These are phyloP conservation scores for Condylostylus longicornis DNA, from an alignment of 1,140 invertebrate species.

Conservation along the genomic window DNA sequence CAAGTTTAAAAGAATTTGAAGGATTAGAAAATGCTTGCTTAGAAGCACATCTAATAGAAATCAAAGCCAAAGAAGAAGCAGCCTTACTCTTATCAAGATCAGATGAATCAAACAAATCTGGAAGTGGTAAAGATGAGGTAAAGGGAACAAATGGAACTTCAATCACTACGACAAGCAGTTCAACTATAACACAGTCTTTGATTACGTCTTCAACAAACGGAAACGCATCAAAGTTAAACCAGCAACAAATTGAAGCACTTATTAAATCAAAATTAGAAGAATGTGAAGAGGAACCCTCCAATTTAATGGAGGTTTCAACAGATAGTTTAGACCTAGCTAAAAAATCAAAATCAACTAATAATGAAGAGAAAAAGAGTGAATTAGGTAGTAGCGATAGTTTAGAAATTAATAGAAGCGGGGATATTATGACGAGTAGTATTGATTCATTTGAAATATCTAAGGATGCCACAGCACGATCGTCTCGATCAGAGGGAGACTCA, in stretches of 20 bases:
- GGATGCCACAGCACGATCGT: slow-evolving; percentile 19
- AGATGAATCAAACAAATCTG: slow-evolving; percentile 40
- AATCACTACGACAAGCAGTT: slow-evolving; percentile 20
- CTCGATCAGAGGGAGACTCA: slow-evolving; percentile 24
- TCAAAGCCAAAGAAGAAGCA: slow-evolving; percentile 72
- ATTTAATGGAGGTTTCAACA: slow-evolving; percentile 42
- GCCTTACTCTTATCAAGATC: slow-evolving; percentile 48
- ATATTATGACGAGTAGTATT: slow-evolving; percentile 44
- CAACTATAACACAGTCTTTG: slow-evolving; percentile 34
- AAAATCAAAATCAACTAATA: slow-evolving; percentile 21
- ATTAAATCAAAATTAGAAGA: slow-evolving; percentile 25
- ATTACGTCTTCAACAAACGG: slow-evolving; percentile 32
- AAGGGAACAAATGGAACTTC: slow-evolving; percentile 22
- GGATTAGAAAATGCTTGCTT: slow-evolving; percentile 75
- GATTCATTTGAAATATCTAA: slow-evolving; percentile 45
- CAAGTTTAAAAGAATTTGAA: slow-evolving; percentile 89
- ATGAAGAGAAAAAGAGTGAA: slow-evolving; percentile 23
- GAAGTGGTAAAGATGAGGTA: slow-evolving; percentile 36
- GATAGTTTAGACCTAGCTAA: slow-evolving; percentile 45
- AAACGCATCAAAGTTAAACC: slow-evolving; percentile 34
- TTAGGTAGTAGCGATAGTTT: slow-evolving; percentile 43
- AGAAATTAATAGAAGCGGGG: slow-evolving; percentile 37
- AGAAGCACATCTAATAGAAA: slow-evolving; percentile 65
- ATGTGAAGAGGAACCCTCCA: slow-evolving; percentile 29
- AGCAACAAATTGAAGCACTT: slow-evolving; percentile 27